Percentiles rank a stretch among this genome's conserved stretches.
phyloP scores from a whole-genome alignment of 2,888 invertebrate species.

The Eurois occulta region DNA sequence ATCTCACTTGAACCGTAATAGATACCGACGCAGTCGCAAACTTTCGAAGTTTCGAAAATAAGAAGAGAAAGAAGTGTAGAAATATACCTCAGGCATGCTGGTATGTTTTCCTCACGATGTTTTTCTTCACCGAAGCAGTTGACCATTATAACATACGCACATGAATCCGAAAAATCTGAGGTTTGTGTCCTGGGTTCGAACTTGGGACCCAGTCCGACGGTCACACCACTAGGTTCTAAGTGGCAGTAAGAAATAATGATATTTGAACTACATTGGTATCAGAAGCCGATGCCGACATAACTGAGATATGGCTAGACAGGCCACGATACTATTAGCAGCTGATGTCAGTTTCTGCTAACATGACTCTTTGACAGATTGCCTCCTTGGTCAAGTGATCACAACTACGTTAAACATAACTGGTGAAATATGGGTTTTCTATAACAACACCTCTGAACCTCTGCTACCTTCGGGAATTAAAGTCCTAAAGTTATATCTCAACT shows the following conservation, averaged over 20 bases:
- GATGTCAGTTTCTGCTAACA: background rate
- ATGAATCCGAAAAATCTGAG: background rate
- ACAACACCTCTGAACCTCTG: background rate
- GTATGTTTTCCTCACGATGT: background rate
- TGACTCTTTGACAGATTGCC: background rate
- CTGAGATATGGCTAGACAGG: background rate
- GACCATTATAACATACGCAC: background rate
- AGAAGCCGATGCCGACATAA: background rate
- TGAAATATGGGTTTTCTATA: too few species aligned
- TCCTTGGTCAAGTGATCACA: background rate
- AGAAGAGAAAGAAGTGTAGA: too few species aligned
- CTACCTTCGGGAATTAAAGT: background rate
- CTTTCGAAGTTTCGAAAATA: too few species aligned
- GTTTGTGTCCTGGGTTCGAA: background rate
- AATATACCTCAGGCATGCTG: background rate
- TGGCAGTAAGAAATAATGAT: background rate
- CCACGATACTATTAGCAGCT: too few species aligned
- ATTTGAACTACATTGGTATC: background rate
- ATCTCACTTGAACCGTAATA: too few species aligned
- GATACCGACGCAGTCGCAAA: too few species aligned
- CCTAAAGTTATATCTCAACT: background rate
- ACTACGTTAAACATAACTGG: background rate
- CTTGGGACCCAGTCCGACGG: background rate
- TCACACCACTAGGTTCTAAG: background rate
- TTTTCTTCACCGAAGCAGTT: background rate